Evolutionary conservation across 2,797 vertebrate genomes (phyloP).

Genomic region (Furcifer pardalis): DNA sequence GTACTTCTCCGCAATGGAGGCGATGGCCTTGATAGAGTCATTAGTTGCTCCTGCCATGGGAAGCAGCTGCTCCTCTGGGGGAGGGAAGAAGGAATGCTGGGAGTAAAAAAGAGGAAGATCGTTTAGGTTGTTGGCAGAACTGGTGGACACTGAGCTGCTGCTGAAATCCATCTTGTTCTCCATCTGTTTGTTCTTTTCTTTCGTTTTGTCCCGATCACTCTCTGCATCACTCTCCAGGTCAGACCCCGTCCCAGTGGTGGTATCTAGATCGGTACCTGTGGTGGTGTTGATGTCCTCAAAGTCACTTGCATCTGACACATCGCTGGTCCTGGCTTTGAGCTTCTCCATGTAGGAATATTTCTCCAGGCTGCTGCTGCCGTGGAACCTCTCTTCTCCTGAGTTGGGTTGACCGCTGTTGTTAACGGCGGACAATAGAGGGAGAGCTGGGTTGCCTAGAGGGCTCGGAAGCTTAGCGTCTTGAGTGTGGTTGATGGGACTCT

Average conservation of each 20-base stretch:
- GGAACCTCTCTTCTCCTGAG: constrained; percentile 79
- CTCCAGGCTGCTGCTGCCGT: constrained; percentile 80
- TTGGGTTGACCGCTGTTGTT: constrained; percentile 76
- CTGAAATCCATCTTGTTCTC: constrained; percentile 83
- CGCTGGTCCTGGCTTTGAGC: constrained; percentile 88
- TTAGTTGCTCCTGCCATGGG: constrained; percentile 84
- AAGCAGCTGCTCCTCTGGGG: constrained; percentile 93
- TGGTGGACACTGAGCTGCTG: constrained; percentile 78
- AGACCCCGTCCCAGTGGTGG: constrained; percentile 93
- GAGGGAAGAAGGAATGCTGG: constrained; percentile 95
- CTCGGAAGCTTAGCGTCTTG: constrained; percentile 91
- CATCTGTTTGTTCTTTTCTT: constrained; percentile 76
- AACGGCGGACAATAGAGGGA: constrained; percentile 86
- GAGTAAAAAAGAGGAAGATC: constrained; percentile 89
- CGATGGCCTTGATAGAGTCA: constrained; percentile 98
- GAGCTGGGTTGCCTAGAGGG: constrained; percentile 83
- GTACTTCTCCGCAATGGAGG: constrained; percentile 98
- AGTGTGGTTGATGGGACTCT: constrained; percentile 87
- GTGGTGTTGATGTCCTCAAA: constrained; percentile 97
- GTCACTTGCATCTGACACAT: constrained; percentile 94
- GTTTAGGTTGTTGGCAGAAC: constrained; percentile 76
- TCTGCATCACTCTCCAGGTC: constrained; percentile 94
- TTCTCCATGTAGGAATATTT: constrained; percentile 84
- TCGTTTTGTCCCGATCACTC: constrained; percentile 88
- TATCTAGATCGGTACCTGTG: constrained; percentile 95